Conservation (phyloP, 2,888 invertebrate genomes). For the Habroteleia sp. region DNA sequence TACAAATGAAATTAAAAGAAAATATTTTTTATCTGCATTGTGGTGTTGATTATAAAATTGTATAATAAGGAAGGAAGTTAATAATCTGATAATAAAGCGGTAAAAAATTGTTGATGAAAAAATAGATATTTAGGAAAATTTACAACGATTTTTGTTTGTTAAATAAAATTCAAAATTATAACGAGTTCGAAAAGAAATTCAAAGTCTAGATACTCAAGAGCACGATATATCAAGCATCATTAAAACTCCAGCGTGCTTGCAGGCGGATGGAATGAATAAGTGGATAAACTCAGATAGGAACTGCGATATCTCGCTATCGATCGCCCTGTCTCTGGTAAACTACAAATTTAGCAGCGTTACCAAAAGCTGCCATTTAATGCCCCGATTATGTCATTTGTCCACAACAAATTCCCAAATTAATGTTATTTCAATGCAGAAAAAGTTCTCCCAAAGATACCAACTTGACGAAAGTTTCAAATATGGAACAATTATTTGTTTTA, state of each 20-base stretch:
- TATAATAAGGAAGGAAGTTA: no score
- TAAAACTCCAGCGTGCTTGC: constrained; percentile 59
- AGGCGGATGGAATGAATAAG: constrained; percentile 60
- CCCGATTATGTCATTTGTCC: constrained; percentile 18
- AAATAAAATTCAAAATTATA: constrained; percentile 53
- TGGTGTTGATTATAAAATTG: no score
- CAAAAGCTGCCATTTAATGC: constrained; percentile 33
- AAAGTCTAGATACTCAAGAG: constrained; percentile 41
- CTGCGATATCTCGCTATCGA: constrained; percentile 70
- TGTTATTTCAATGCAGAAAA: background rate
- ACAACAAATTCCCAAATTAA: constrained; percentile 15
- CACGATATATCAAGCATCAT: constrained; percentile 58
- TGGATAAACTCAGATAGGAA: constrained; percentile 61
- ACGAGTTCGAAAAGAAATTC: constrained; percentile 45
- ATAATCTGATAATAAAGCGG: no score
- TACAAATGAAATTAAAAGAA: no score
- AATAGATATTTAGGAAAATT: no score
- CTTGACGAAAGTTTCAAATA: background rate
- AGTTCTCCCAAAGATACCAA: background rate
- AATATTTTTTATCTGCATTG: no score
- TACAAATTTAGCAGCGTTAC: constrained; percentile 65
- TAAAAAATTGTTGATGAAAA: no score
- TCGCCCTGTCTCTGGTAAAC: constrained; percentile 69
- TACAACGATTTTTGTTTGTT: constrained; percentile 1
- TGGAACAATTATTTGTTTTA: no score